These are phyloP conservation scores for Pollenia labialis DNA, from an alignment of 2,888 invertebrate species.

Conservation along the genomic window DNA sequence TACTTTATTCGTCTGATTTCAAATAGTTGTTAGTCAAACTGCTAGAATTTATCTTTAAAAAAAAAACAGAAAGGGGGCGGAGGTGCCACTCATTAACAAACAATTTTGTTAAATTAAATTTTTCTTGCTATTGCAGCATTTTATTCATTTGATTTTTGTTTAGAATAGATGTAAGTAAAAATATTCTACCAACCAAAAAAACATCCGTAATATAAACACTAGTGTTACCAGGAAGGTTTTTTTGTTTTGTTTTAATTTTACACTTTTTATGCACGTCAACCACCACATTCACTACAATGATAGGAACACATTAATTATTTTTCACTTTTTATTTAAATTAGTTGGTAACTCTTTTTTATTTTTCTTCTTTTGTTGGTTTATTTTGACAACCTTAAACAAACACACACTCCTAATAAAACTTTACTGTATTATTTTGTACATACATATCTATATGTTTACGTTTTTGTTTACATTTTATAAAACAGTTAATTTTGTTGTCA, in stretches of 20 bases:
- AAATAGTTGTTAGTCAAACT: too few relatives aligned
- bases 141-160: conserved; percentile 26
- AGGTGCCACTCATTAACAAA: conserved; percentile 39
- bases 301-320: background rate
- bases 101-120: conserved; percentile 32
- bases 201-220: background rate
- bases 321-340: conserved; percentile 5
- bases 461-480: conserved; percentile 21
- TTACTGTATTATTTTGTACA: too few relatives aligned
- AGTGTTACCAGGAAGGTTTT: background rate
- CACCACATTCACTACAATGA: background rate
- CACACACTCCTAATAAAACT: background rate
- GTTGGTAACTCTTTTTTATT: background rate
- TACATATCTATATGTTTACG: background rate
- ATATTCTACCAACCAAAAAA: background rate
- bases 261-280: background rate
- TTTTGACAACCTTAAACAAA: conserved; percentile 33
- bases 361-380: conserved; percentile 9
- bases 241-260: background rate
- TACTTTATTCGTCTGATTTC: conserved; percentile 6
- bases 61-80: background rate
- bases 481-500: conserved; percentile 25
- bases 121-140: conserved; percentile 1
- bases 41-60: background rate
- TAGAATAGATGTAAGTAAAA: background rate